Percentiles rank a stretch among this genome's conserved stretches.
These are phyloP conservation scores for Oreochromis aureus DNA, from an alignment of 2,113 vertebrate species.

Conservation along the genomic window DNA sequence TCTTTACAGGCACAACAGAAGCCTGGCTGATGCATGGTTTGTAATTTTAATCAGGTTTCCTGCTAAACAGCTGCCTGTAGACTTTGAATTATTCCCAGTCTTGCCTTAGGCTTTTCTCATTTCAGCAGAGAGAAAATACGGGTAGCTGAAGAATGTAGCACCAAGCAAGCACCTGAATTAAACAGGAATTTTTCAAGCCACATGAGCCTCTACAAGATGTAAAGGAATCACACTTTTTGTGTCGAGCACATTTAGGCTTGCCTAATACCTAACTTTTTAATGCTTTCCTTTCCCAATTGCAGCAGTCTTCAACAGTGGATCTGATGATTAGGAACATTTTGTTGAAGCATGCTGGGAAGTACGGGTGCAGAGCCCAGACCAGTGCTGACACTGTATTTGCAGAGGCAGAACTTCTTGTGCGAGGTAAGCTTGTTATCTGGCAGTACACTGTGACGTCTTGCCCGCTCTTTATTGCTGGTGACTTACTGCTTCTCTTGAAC, in stretches of 20 bases:
- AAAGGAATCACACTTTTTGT: constrained; percentile 31
- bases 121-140: constrained; percentile 46
- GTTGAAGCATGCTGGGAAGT: constrained; percentile 91
- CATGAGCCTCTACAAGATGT: constrained; percentile 51
- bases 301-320: constrained; percentile 95
- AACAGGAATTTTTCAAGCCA: constrained; percentile 45
- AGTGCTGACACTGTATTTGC: constrained; percentile 85
- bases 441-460: neutral
- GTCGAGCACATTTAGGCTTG: constrained; percentile 18
- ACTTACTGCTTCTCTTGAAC: neutral
- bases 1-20: constrained; percentile 35
- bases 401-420: constrained; percentile 90
- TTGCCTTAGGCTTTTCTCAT: constrained; percentile 65
- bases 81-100: constrained; percentile 65
- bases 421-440: constrained; percentile 76
- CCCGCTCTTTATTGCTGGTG: neutral
- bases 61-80: constrained; percentile 69
- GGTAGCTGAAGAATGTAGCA: constrained; percentile 40
- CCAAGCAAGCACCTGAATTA: constrained; percentile 43
- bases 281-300: constrained; percentile 35
- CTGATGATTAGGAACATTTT: constrained; percentile 98
- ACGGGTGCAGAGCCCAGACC: constrained; percentile 89
- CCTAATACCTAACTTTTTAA: neutral
- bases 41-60: constrained; percentile 72
- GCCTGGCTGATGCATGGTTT: constrained; percentile 53